Percentiles rank a stretch among this genome's conserved stretches.
Evolutionary conservation across 92 coral and sea anemone species (phyloP).

Genomic region (Epizoanthus illoricatus): DNA sequence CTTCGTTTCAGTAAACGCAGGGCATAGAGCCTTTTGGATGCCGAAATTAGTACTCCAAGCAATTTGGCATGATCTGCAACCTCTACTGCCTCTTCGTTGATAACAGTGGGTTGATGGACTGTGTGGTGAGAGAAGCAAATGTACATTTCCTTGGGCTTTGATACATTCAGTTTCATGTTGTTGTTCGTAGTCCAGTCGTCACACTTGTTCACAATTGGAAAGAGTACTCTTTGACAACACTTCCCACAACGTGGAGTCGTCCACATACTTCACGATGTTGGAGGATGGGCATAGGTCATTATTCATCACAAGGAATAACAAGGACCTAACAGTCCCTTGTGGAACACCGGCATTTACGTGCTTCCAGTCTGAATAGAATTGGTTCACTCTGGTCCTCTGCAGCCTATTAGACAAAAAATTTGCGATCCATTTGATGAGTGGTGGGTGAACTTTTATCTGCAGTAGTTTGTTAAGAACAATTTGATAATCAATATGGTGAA

Average conservation of each 20-base stretch:
- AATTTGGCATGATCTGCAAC: not conserved
- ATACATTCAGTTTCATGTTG: not conserved
- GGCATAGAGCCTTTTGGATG: not conserved
- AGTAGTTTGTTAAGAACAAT: too few relatives aligned
- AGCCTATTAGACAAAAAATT: not conserved
- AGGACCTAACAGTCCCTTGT: not conserved
- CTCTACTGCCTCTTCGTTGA: not conserved
- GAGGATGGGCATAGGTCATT: not conserved
- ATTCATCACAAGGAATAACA: constrained; percentile 9
- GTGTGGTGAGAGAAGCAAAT: too few relatives aligned
- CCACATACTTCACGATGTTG: constrained; percentile 1
- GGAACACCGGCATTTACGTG: constrained; percentile 9
- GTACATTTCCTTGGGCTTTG: not conserved
- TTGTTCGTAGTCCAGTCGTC: not conserved
- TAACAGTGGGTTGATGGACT: not conserved
- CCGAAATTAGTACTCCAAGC: not conserved
- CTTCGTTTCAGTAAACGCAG: not conserved
- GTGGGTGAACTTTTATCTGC: too few relatives aligned
- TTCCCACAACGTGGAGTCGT: constrained; percentile 29
- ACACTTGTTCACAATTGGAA: not conserved
- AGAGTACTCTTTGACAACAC: not conserved
- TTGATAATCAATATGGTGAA: too few relatives aligned
- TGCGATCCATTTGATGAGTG: not conserved
- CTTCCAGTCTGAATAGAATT: not conserved
- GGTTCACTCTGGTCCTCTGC: not conserved